phyloP scores from a whole-genome alignment of 2,888 invertebrate genomes.

The Cephus rjabovi region DNA sequence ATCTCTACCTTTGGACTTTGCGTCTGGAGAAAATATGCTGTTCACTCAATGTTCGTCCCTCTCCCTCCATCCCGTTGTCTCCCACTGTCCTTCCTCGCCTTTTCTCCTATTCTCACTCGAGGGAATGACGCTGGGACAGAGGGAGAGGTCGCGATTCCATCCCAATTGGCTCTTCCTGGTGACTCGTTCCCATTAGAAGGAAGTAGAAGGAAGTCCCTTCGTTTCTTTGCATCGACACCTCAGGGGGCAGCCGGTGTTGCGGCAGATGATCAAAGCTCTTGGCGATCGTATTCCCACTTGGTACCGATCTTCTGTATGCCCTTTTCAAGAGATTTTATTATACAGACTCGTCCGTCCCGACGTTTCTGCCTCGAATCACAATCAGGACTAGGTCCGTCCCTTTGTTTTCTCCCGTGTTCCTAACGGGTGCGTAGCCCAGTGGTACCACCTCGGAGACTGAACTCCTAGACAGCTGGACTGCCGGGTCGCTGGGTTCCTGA shows the following conservation, averaged over 20 bases:
- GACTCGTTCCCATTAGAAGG: not conserved
- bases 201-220: slow-evolving; percentile 45
- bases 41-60: not conserved
- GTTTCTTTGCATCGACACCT: slow-evolving; percentile 39
- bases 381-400: slow-evolving; percentile 34
- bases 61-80: not conserved
- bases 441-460: not conserved
- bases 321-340: slow-evolving; percentile 57
- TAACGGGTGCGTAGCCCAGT: not conserved
- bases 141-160: not conserved
- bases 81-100: not conserved
- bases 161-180: not conserved
- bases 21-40: slow-evolving; percentile 34
- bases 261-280: slow-evolving; percentile 42
- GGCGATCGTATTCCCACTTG: slow-evolving; percentile 43
- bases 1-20: slow-evolving; percentile 43
- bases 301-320: slow-evolving; percentile 55
- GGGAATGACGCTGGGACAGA: not conserved
- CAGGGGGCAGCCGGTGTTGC: slow-evolving; percentile 36
- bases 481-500: not conserved
- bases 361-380: slow-evolving; percentile 55
- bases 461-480: not conserved
- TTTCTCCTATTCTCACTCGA: not conserved
- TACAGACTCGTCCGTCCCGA: slow-evolving; percentile 44
- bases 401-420: slow-evolving; percentile 15